Base-by-base conservation (phyloP, 2,888 invertebrate species). In the Taenaris catops region DNA sequence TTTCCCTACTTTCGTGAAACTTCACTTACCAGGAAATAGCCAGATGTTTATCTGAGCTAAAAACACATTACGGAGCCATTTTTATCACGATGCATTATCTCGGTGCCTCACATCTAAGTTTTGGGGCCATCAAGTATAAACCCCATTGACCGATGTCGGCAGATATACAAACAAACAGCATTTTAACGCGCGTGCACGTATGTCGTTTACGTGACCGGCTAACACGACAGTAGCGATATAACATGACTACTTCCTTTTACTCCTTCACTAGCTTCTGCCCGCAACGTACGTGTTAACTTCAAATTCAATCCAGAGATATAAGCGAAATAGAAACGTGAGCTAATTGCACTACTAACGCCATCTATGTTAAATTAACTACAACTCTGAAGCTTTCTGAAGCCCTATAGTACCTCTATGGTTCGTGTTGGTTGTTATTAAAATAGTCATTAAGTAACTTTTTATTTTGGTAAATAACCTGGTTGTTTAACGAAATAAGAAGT, bases 201-300 rank as follows among this genome's bases (percentile, higher is more conserved):
- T 43, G 21, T 38, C 53, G 66, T 76, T 79, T 75, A 79, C 72
- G 73, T 73, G 78, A 70, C 63, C 52, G 51, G 46, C 71, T 78
- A 68, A 69, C 74, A 75, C 72, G 80, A 79, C 65, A 66, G 63
- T 55, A 46, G 61, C 46, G 3, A 3, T 23, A 29, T 28, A 23
- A 26, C 25, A 19, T 38, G 46, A 31, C 9, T 19, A 25, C 38
- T 38, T 47, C 34, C 29, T 12, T 25, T n/a, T n/a, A n/a, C n/a
- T n/a, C n/a, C n/a, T n/a, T n/a, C n/a, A n/a, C n/a, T n/a, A n/a
- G n/a, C n/a, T n/a, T n/a, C n/a, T n/a, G n/a, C n/a, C n/a, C n/a
- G n/a, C n/a, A n/a, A n/a, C n/a, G n/a, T n/a, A n/a, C n/a, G n/a
- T n/a, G n/a, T n/a, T n/a, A n/a, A n/a, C n/a, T n/a, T n/a, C n/a